These are phyloP conservation scores for Lamprotornis superbus DNA, from an alignment of 2,113 vertebrate species.

Conservation along the genomic window DNA sequence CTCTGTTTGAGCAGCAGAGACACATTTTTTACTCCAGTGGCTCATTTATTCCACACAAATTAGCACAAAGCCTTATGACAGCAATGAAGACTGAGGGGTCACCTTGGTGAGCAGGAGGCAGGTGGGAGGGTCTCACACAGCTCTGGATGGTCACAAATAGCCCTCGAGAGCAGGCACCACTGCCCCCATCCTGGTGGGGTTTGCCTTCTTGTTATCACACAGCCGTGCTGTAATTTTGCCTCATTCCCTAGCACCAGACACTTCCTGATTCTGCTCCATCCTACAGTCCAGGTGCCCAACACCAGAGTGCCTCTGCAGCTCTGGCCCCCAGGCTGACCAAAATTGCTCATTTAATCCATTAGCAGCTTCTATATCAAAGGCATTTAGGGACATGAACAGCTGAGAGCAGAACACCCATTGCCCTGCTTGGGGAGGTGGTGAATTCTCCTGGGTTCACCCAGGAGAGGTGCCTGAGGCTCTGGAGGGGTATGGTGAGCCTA, in stretches of 20 bases:
- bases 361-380: background rate
- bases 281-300: fast-evolving
- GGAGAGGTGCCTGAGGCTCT: background rate
- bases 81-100: background rate
- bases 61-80: background rate
- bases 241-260: fast-evolving
- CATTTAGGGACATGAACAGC: background rate
- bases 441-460: background rate
- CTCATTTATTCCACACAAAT: background rate
- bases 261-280: background rate
- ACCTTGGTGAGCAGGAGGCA: background rate
- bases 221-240: background rate
- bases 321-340: background rate
- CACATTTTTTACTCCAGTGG: background rate
- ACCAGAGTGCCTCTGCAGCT: background rate
- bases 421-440: fast-evolving
- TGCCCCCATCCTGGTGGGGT: background rate
- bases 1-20: background rate
- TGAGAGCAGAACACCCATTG: background rate
- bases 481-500: fast-evolving
- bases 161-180: background rate
- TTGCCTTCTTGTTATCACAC: background rate
- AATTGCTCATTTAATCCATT: background rate
- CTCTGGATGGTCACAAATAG: background rate
- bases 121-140: background rate